These are phyloP conservation scores for Brachystomella parvula DNA, from an alignment of 1,140 invertebrate genomes.

Conservation along the genomic window DNA sequence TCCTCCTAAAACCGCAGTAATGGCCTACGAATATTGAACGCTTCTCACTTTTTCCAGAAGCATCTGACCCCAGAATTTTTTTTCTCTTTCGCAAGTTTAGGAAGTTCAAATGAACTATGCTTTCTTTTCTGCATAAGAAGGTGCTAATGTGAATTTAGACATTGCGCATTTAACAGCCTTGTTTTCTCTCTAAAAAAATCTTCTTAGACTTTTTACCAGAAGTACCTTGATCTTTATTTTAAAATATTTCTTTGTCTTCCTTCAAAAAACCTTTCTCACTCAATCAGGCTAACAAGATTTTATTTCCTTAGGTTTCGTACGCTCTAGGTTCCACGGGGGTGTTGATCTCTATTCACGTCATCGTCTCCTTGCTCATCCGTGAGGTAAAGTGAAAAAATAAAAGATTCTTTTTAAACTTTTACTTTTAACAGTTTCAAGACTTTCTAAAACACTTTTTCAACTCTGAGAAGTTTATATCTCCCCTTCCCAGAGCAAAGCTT, in stretches of 20 bases:
- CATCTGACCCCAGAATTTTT: too few relatives aligned
- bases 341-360: background rate
- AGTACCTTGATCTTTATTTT: background rate
- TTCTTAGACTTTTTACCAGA: background rate
- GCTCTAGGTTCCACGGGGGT: background rate
- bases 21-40: too few relatives aligned
- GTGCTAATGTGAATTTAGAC: background rate
- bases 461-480: background rate
- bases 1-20: too few relatives aligned
- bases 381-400: background rate
- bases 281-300: background rate
- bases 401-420: conserved; percentile 16
- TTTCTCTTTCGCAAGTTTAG: too few relatives aligned
- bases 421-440: conserved; percentile 7
- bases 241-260: background rate
- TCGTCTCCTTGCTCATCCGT: background rate
- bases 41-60: too few relatives aligned
- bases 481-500: background rate
- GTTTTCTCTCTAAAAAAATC: background rate
- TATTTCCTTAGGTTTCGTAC: background rate
- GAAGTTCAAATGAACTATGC: too few relatives aligned
- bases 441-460: conserved; percentile 13
- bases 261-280: background rate
- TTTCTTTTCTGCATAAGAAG: background rate
- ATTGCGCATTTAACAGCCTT: background rate